Evolutionary conservation across 1,140 invertebrate genomes (phyloP).

Genomic region (Drosophila dunni): DNA sequence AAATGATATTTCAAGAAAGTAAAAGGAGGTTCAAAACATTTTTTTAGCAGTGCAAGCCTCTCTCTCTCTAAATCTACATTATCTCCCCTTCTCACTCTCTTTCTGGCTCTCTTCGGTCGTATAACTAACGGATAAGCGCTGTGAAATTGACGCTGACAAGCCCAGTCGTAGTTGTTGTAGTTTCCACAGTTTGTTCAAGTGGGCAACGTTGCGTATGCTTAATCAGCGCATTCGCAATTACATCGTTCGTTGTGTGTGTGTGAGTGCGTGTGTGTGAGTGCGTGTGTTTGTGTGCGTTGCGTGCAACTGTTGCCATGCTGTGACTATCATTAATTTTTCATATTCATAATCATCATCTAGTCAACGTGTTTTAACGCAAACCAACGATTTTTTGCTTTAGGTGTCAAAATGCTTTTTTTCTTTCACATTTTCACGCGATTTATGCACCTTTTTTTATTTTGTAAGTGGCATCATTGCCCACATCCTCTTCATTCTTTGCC

Average conservation of each 20-base stretch:
- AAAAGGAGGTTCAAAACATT: too few species aligned
- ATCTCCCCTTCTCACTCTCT: background rate
- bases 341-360: constrained; percentile 81
- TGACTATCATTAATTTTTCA: constrained; percentile 83
- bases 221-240: constrained; percentile 73
- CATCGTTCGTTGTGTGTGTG: constrained; percentile 52
- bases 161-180: constrained; percentile 32
- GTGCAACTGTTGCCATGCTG: constrained; percentile 81
- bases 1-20: too few species aligned
- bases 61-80: background rate
- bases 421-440: constrained; percentile 82
- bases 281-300: constrained; percentile 36
- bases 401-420: constrained; percentile 79
- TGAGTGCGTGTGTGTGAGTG: background rate
- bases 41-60: background rate
- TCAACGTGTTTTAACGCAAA: constrained; percentile 64
- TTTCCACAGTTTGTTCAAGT: constrained; percentile 27
- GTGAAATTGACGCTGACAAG: constrained; percentile 80
- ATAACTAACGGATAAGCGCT: constrained; percentile 76
- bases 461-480: constrained; percentile 30
- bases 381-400: constrained; percentile 54
- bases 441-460: constrained; percentile 57
- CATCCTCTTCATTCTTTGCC: constrained; percentile 28
- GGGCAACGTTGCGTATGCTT: constrained; percentile 77
- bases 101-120: constrained; percentile 7